Base-by-base conservation (phyloP, 1,140 invertebrate species). In the Sarcophaga bullata region DNA sequence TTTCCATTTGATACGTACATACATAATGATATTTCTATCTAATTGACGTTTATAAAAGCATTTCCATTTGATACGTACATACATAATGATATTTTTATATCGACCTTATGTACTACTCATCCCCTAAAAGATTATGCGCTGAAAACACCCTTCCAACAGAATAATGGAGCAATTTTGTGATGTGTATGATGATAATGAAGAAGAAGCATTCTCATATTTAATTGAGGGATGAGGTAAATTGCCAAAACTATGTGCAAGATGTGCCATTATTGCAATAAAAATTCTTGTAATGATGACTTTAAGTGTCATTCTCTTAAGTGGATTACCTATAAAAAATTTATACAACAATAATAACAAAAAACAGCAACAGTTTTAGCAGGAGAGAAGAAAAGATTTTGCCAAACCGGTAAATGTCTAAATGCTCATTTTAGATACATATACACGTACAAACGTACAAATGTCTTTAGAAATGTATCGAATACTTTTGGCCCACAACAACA, bases 261-360 rank as follows among this genome's bases (percentile, higher is more conserved):
- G 88, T 87, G 86, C 88, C 88, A 87, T 89, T 89, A 87, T 87
- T 88, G 87, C 88, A 87, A 85, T 87, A 85, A 87, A 87, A 89
- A 85, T 85, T 85, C 88, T 89, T 89, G 88, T 89, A 89, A 89
- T 89, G 88, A 89, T 89, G 87, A 87, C 87, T 89, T 86, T 88
- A 88, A 89, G 88, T 88, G 88, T 85, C 88, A 86, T 89, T 88
- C 88, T 81, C 88, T 86, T 89, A 87, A 89, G 88, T 89, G 87
- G 87, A 89, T 89, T 87, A 89, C 88, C 88, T 89, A 89, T 89
- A 89, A 89, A 89, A 89, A 89, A 89, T 89, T 89, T 89, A 89
- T 88, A 89, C 86, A 87, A 86, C 86, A 84, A 85, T 86, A 73
- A 37, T 78, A 25, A 13, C n/a, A 52, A n/a, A 15, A 58, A 58